Conservation (phyloP, 35 echinoderm and acorn worm species). For the Heliocidaris tuberculata region DNA sequence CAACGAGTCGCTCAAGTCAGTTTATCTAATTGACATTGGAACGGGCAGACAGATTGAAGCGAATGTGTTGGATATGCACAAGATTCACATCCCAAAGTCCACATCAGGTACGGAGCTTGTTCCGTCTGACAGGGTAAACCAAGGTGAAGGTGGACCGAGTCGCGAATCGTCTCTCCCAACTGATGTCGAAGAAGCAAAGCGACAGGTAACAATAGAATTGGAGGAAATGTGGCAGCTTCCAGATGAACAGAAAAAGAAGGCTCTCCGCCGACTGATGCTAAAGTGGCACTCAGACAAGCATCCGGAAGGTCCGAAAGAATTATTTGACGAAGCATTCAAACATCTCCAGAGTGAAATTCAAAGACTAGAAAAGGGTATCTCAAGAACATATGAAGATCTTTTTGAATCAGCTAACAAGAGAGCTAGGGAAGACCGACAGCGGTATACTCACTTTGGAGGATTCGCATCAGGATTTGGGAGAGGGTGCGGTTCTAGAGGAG, state of each 20-base stretch:
- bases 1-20: background rate
- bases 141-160: background rate
- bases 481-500: background rate
- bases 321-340: conserved; percentile 57
- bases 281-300: conserved; percentile 70
- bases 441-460: conserved; percentile 30
- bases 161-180: background rate
- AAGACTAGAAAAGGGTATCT: background rate
- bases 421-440: background rate
- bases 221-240: conserved; percentile 44
- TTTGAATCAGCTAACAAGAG: background rate
- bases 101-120: background rate
- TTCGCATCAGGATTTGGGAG: background rate
- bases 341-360: conserved; percentile 45
- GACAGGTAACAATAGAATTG: conserved; percentile 12
- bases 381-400: conserved; percentile 6
- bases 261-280: conserved; percentile 28
- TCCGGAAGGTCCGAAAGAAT: conserved; percentile 22
- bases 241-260: conserved; percentile 27
- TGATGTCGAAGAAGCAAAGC: conserved; percentile 16
- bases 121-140: background rate
- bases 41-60: conserved; percentile 17
- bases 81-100: conserved; percentile 52
- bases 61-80: conserved; percentile 44
- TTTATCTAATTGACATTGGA: conserved; percentile 46